Base-by-base conservation (phyloP, 2,888 invertebrate genomes). In the Prosopocoilus inquinatus region DNA sequence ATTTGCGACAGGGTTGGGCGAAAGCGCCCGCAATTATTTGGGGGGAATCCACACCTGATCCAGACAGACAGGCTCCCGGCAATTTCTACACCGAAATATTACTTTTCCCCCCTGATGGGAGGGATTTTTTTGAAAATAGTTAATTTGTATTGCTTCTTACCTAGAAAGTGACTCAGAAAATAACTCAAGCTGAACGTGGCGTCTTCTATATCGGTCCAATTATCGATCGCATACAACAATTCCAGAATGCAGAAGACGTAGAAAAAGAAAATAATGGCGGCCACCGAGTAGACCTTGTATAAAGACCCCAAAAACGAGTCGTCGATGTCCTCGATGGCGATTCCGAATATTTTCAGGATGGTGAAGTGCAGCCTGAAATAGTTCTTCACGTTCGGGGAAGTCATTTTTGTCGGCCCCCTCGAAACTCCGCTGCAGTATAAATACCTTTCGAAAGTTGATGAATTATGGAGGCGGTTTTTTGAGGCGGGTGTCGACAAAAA, bases 281-380 rank as follows among this genome's bases (percentile, higher is more conserved):
- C n/a, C 12, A 39, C 8, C 9, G 32, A 20, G 33, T 53, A 53
- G 33, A 11, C 16, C 34, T 36, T 47, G n/a, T 53, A 53, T 16
- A 53, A 7, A 15, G 20, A 28, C 32, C 41, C 9, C 33, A 12
- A 8, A 20, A 41, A n/a, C 28, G 47, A 16, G 4, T 33, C 13
- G 11, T 15, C 13, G 11, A 47, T 34, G 1, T 39, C 13, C 32
- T 53, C 33, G 7, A 47, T 41, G 5, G 53, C 32, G 9, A 53
- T 33, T 13, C 48, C 53, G 9, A 47, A 48, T 3, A 53, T 11
- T 11, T 32, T 16, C 32, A 53, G 34, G 33, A 53, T 35, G 3
- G 33, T 39, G 33, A 47, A 47, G 41, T 53, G 53, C 20, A 41
- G 3, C 43, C 41, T 41, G 33, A 53, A 53, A 12, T 53, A 53